phyloP scores from a whole-genome alignment of 2,113 vertebrate genomes.

The Leptobrachium leishanense region DNA sequence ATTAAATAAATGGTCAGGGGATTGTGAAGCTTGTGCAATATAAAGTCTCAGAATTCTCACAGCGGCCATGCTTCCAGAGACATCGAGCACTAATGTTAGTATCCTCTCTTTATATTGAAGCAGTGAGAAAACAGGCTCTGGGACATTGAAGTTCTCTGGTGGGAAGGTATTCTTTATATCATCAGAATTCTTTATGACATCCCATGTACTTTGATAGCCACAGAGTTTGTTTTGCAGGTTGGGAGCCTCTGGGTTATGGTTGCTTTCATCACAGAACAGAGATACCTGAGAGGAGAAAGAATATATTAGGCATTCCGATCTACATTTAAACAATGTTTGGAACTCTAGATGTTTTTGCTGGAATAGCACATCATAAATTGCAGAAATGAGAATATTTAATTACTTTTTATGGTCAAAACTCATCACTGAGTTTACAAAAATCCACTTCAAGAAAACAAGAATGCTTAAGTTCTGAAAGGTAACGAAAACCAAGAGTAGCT shows the following conservation, averaged over 20 bases:
- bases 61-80: slow-evolving; percentile 60
- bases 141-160: background rate
- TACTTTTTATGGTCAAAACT: too few species aligned
- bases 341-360: too few species aligned
- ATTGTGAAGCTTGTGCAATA: too few species aligned
- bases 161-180: slow-evolving; percentile 54
- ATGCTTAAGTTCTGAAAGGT: too few species aligned
- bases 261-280: slow-evolving; percentile 62
- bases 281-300: slow-evolving; percentile 54
- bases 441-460: too few species aligned
- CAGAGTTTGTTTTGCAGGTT: slow-evolving; percentile 71
- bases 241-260: slow-evolving; percentile 66
- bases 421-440: too few species aligned
- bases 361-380: too few species aligned
- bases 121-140: slow-evolving; percentile 54
- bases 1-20: too few species aligned
- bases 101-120: slow-evolving; percentile 54
- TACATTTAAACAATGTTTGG: too few species aligned
- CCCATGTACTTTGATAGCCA: slow-evolving; percentile 59
- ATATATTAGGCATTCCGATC: too few species aligned
- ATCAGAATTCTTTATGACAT: slow-evolving; percentile 61
- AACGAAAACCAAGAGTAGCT: too few species aligned
- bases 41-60: slow-evolving; percentile 51
- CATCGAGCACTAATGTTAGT: slow-evolving; percentile 67
- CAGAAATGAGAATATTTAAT: too few species aligned